Evolutionary conservation across 2,797 vertebrate species (phyloP), one percentile per base, ranked within the genome.

Genomic region (Pipistrellus pygmaeus): DNA sequence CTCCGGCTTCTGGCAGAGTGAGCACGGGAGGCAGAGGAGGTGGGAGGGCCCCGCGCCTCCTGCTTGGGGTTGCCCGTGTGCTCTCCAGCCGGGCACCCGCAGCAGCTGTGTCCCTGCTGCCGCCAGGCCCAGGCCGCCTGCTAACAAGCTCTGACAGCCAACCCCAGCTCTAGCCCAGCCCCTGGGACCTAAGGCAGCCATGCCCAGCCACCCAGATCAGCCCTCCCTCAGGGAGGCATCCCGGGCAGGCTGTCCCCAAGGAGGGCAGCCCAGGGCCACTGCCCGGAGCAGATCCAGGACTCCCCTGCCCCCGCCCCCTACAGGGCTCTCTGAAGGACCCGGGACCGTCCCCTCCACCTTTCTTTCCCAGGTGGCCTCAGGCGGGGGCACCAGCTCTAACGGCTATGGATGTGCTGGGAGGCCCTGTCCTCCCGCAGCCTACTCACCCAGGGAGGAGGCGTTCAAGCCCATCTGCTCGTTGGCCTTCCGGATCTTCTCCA

Each of bases 401-500:
- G 51, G 18, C 38, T 20, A 35, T 13, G 13, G 8, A 20, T 6
- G 8, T 4, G 12, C 66, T 14, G 0, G 51, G 21, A 57, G 0
- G 1, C 18, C 5, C 1, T 0, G 44, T 7, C 30, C 38, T n/a
- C 60, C n/a, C 1, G 0, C 6, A 6, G 20, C 20, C 51, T 8
- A 12, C 97, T 94, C 92, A 98, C 98, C 98, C 71, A 97, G 97
- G 27, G 95, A 95, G 1, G 98, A 98, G 2, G 98, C 98, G 3
- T 98, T 98, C 92, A 98, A 71, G 64, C 97, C 97, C 73, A 97
- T 96, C 92, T 98, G 94, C 66, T 97, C 97, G 0, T 97, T 96
- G 2, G 97, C 97, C 75, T 89, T 98, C 92, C 97, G 97, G 88
- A 99, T 99, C 95, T 97, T 99, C 98, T 99, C 99, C 98, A 99